Evolutionary conservation across 2,888 invertebrate genomes (phyloP).

Genomic region (Nymphalis urticae): DNA sequence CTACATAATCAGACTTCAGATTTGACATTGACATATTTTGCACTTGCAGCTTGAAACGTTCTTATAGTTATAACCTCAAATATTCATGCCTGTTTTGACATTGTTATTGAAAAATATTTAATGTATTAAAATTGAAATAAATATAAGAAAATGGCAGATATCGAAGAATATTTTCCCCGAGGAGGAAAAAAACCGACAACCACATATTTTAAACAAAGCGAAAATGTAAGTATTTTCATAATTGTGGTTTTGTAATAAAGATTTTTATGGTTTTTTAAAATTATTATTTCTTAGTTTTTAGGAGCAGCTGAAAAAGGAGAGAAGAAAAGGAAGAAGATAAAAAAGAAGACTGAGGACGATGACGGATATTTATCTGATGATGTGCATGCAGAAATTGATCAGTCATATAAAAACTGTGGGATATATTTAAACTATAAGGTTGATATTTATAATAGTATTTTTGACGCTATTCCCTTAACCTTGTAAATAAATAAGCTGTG

Average conservation of each 20-base stretch:
- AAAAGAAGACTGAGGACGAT: constrained; percentile 66
- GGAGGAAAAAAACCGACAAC: constrained; percentile 77
- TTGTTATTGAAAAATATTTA: constrained; percentile 8
- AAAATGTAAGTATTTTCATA: constrained; percentile 57
- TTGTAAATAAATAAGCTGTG: no score
- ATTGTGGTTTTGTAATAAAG: neutral
- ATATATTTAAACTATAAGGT: constrained; percentile 64
- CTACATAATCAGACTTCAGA: no score
- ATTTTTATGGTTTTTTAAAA: neutral
- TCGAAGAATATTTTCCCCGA: constrained; percentile 81
- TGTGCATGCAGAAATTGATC: constrained; percentile 54
- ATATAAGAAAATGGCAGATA: constrained; percentile 59
- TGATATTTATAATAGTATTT: neutral
- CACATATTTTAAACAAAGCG: constrained; percentile 69
- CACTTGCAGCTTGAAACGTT: neutral
- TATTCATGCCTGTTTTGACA: constrained; percentile 20
- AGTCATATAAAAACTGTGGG: constrained; percentile 63
- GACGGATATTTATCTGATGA: constrained; percentile 76
- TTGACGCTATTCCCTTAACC: no score
- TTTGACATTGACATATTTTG: constrained; percentile 3
- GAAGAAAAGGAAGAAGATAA: constrained; percentile 64
- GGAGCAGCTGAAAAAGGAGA: constrained; percentile 69
- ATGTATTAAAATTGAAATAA: constrained; percentile 33
- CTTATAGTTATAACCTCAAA: constrained; percentile 23
- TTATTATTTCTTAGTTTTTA: constrained; percentile 56